These are phyloP conservation scores for Philopedon plagiatum DNA, from an alignment of 2,888 invertebrate species.

Conservation along the genomic window DNA sequence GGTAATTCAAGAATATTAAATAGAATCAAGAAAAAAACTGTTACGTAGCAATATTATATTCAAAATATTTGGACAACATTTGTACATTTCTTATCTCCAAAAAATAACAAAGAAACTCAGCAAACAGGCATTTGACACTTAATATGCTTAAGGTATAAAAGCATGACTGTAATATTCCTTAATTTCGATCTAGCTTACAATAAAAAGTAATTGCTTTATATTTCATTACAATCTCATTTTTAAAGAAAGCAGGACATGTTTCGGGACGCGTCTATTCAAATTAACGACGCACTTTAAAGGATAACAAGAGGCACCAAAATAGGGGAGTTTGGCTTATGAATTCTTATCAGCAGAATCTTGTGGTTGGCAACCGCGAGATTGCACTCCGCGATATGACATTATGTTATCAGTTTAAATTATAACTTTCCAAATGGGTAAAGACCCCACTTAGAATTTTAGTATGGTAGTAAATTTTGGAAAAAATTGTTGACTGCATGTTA, in stretches of 20 bases:
- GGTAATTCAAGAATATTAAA: too few species aligned
- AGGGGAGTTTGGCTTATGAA: conserved; percentile 4
- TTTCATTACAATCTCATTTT: conserved; percentile 1
- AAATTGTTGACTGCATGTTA: too few species aligned
- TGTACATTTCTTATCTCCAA: too few species aligned
- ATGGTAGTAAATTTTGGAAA: too few species aligned
- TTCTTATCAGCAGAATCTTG: conserved; percentile 4
- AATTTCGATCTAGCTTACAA: not conserved
- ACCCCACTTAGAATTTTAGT: too few species aligned
- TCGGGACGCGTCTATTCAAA: not conserved
- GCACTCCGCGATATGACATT: not conserved
- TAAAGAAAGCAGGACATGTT: not conserved
- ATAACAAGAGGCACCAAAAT: not conserved
- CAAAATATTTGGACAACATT: too few species aligned
- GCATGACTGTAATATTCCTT: not conserved
- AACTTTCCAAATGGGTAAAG: not conserved
- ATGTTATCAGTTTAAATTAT: not conserved
- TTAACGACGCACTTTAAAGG: conserved; percentile 1
- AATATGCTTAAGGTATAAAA: not conserved
- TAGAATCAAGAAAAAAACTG: too few species aligned
- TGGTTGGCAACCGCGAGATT: conserved; percentile 5
- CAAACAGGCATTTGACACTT: not conserved
- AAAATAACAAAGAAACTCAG: too few species aligned
- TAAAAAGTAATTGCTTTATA: not conserved
- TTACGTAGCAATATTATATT: too few species aligned